These are phyloP conservation scores for Drosophila maculinotata DNA, from an alignment of 2,888 invertebrate species.

Conservation along the genomic window DNA sequence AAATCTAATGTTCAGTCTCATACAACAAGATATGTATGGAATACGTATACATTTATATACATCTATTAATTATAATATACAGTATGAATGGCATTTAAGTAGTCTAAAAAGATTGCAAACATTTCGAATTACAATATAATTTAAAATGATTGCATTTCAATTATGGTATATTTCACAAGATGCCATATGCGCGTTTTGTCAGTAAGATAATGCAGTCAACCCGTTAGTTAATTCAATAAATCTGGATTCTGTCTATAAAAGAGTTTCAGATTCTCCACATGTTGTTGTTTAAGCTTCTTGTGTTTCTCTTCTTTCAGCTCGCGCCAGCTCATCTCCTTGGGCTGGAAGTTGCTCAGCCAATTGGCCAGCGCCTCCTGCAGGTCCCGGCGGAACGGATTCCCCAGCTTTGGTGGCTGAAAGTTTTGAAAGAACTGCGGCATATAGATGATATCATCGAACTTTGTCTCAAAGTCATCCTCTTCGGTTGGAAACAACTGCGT, in stretches of 20 bases:
- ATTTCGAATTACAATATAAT: too few species aligned
- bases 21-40: too few species aligned
- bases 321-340: slow-evolving; percentile 14
- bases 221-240: background rate
- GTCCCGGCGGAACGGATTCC: background rate
- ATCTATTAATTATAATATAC: too few species aligned
- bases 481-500: slow-evolving; percentile 10
- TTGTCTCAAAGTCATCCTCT: slow-evolving; percentile 19
- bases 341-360: slow-evolving; percentile 34
- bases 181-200: too few species aligned
- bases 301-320: background rate
- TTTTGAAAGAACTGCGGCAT: slow-evolving; percentile 6
- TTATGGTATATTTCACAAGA: too few species aligned
- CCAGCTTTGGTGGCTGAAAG: slow-evolving; percentile 11
- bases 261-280: background rate
- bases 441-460: slow-evolving; percentile 43
- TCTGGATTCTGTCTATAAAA: background rate
- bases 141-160: too few species aligned
- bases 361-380: slow-evolving; percentile 24
- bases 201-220: too few species aligned
- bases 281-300: accelerated
- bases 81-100: too few species aligned
- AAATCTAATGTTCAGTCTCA: too few species aligned
- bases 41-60: too few species aligned
- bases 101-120: too few species aligned